A percentile compares a stretch with the other conserved stretches of the same genome.
Evolutionary conservation across 2,113 vertebrate genomes (phyloP).

Genomic region (Felis chaus): DNA sequence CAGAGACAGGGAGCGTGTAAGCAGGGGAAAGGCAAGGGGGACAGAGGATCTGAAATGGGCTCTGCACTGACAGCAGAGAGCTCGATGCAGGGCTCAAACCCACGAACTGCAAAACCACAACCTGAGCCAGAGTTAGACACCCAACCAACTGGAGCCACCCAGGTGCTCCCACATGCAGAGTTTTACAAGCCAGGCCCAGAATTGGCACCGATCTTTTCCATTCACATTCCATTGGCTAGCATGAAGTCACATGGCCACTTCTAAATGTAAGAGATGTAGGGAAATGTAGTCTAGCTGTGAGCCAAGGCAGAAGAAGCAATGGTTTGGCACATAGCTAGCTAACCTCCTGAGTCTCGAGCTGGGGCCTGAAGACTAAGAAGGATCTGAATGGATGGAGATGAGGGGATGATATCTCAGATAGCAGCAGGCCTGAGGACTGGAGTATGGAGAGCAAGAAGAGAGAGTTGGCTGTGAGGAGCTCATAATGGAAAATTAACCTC

Average conservation of each 20-base stretch:
- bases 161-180: no score
- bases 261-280: not conserved
- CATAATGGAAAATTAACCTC: not conserved
- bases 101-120: no score
- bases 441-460: not conserved
- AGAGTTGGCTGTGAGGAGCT: no score
- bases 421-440: not conserved
- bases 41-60: no score
- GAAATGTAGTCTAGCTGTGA: not conserved
- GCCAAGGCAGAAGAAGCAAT: not conserved
- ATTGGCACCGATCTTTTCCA: not conserved
- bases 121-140: no score
- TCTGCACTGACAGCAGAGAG: no score
- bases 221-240: not conserved
- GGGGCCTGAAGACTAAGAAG: not conserved
- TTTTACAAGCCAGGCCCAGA: not conserved
- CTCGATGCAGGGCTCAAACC: no score
- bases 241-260: not conserved
- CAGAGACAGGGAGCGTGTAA: no score
- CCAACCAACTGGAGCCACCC: no score
- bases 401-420: not conserved
- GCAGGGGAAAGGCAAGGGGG: no score
- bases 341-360: not conserved
- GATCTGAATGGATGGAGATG: not conserved
- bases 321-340: not conserved